Evolutionary conservation across 2,113 vertebrate genomes (phyloP).

Genomic region (Takifugu flavidus): DNA sequence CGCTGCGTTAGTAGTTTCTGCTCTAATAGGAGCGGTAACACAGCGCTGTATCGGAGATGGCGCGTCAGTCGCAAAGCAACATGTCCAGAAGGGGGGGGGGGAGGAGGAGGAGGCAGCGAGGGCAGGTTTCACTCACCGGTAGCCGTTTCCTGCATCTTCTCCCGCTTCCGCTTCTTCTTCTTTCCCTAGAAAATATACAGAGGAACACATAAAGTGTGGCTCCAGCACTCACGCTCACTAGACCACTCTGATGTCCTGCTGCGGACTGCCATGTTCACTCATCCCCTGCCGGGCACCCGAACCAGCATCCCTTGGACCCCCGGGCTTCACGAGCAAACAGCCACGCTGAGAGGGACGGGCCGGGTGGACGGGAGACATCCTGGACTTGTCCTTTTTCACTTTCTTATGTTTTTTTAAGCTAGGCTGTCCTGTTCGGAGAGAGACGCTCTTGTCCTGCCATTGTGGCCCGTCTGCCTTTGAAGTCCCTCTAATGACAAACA

Average conservation of each 20-base stretch:
- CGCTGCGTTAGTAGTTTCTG: not conserved
- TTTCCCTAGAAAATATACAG: conserved; percentile 88
- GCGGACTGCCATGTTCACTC: conserved; percentile 74
- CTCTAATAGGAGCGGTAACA: not conserved
- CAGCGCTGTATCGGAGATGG: no score
- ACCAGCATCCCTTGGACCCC: conserved; percentile 59
- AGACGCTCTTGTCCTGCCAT: not conserved
- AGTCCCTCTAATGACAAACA: conserved; percentile 48
- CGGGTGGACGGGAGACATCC: not conserved
- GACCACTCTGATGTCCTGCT: conserved; percentile 72
- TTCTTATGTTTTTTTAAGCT: not conserved
- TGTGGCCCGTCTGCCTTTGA: conserved; percentile 34
- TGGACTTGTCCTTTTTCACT: no score
- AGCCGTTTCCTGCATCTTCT: conserved; percentile 95
- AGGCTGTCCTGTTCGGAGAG: not conserved
- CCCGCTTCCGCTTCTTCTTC: conserved; percentile 99
- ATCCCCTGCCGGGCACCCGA: conserved; percentile 69
- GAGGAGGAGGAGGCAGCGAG: not conserved
- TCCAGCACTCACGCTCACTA: conserved; percentile 78
- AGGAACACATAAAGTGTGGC: conserved; percentile 77
- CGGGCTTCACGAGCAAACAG: conserved; percentile 33
- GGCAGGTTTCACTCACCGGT: conserved; percentile 78
- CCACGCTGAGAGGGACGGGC: conserved; percentile 49
- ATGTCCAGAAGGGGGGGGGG: not conserved
- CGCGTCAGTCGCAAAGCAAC: no score